Evolutionary conservation across 1,140 invertebrate genomes (phyloP), one percentile per base, ranked within the genome.

Genomic region (Dermatophagoides farinae): DNA sequence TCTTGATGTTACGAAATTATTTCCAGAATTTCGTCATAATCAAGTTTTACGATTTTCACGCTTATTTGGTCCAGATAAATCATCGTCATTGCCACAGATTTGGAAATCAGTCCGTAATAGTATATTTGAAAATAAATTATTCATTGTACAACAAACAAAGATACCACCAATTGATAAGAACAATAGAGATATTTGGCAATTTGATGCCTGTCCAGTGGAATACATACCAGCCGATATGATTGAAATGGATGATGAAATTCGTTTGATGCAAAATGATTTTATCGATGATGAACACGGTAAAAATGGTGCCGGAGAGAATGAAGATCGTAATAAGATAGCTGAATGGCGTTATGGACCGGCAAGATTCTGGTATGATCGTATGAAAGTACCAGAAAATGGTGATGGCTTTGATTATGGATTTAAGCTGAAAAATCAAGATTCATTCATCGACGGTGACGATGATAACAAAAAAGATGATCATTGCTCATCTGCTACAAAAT

Each of bases 341-440:
- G 87, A 96, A 66, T 98, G 93, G 93, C 78, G 95, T 20, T 93
- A 88, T 71, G 95, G 95, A 0, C 95, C 95, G 0, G 91, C 93
- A 0, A 86, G 95, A 71, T 80, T 95, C 46, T 97, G 93, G 93
- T 96, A 93, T 68, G 91, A 97, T 67, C 90, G 90, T 83, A 73
- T 96, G 18, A 85, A 85, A 66, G 86, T 97, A 14, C 84, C 90
- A 10, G 86, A 92, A 70, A 86, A 83, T 40, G 90, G 88, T 0
- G 86, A 92, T 49, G 83, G 83, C 20, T 97, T 97, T 71, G 88
- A 96, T 72, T 97, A 97, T 73, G 92, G 92, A 14, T 93, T 97
- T 70, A 91, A 89, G 73, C 57, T 80, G 77, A 71, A 22, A 54
- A 47, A 53, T 25, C 18, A 44, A 43, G 52, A 71, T 72, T 53